A percentile compares a stretch with the other conserved stretches of the same genome.
Evolutionary conservation across 2,888 invertebrate species (phyloP).

Genomic region (Drosophila suboccidentalis): DNA sequence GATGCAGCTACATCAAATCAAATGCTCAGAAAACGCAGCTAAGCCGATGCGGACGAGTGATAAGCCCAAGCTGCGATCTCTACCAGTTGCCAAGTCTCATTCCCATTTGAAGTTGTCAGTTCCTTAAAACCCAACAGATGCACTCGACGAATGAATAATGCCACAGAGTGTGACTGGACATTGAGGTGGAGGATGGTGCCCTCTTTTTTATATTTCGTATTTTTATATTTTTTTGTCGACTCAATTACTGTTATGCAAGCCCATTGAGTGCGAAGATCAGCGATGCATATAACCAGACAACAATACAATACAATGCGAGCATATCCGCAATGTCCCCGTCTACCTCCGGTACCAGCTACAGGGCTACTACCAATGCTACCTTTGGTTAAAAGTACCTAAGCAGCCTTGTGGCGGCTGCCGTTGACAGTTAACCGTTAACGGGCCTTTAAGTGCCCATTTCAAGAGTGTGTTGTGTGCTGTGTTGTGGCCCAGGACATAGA

Average conservation of each 20-base stretch:
- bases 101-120: conserved; percentile 20
- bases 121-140: conserved; percentile 72
- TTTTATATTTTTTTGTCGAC: conserved; percentile 31
- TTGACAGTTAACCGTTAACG: conserved; percentile 62
- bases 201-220: conserved; percentile 6
- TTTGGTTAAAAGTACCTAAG: conserved; percentile 4
- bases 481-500: conserved; percentile 50
- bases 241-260: conserved; percentile 74
- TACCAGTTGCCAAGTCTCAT: not conserved
- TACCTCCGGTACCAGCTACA: not conserved
- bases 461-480: conserved; percentile 20
- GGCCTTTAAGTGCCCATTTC: conserved; percentile 64
- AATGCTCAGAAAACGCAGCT: conserved; percentile 48
- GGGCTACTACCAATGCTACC: conserved; percentile 6
- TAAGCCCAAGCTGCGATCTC: conserved; percentile 46
- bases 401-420: conserved; percentile 59
- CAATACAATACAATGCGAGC: conserved; percentile 7
- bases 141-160: conserved; percentile 41
- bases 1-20: conserved; percentile 39
- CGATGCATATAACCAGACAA: conserved; percentile 71
- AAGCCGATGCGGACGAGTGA: conserved; percentile 71
- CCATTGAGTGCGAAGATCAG: conserved; percentile 64
- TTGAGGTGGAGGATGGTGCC: conserved; percentile 23
- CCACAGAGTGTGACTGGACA: conserved; percentile 24
- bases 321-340: conserved; percentile 32